Conservation (phyloP, 2,888 invertebrate genomes). For the Ommatoiulus sabulosus region DNA sequence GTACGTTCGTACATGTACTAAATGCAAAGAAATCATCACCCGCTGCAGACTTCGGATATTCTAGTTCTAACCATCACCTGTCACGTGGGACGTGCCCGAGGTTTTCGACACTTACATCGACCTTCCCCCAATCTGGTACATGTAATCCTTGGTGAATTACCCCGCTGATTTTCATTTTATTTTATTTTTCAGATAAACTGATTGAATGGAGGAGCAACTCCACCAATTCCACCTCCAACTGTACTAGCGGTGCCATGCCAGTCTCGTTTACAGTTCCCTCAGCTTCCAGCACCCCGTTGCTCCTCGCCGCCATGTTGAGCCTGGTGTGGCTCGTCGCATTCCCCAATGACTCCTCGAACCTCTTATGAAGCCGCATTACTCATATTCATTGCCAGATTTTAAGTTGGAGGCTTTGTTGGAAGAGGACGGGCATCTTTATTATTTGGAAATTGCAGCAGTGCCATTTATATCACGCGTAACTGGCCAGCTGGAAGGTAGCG, state of each 20-base stretch:
- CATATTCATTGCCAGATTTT: neutral
- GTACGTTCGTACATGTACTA: too few species aligned
- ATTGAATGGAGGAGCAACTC: neutral
- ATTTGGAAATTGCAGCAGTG: neutral
- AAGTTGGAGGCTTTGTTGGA: neutral
- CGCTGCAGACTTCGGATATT: too few species aligned
- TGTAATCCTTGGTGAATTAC: too few species aligned
- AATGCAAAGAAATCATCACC: too few species aligned
- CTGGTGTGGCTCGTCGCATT: neutral
- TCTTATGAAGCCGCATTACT: neutral
- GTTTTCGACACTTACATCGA: too few species aligned
- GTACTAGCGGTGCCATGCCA: neutral
- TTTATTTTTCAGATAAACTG: neutral
- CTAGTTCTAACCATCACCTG: too few species aligned
- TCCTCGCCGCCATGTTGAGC: neutral
- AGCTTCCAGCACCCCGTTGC: neutral
- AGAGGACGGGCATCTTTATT: neutral
- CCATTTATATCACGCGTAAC: neutral
- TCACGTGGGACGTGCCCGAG: too few species aligned
- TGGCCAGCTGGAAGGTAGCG: neutral
- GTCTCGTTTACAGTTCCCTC: neutral
- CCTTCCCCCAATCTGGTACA: too few species aligned
- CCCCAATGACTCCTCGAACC: neutral
- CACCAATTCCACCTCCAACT: neutral
- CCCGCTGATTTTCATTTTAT: too few species aligned